Conservation (phyloP, 1,140 invertebrate genomes). For the Reticulitermes speratus region DNA sequence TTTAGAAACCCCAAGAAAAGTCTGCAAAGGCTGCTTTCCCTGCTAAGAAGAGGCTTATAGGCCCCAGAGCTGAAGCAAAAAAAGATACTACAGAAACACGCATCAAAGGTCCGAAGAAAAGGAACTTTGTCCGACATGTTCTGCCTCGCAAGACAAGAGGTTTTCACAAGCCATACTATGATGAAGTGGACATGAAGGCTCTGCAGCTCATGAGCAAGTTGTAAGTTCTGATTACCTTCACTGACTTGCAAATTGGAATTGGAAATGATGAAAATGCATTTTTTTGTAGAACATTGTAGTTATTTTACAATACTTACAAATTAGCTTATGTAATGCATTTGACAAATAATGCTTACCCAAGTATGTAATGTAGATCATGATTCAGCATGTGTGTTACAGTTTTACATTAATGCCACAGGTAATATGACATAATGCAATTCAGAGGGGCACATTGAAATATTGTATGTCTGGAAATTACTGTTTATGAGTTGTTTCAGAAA, state of each 20-base stretch:
- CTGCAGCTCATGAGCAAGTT: conserved; percentile 63
- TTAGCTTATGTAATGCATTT: too few relatives aligned
- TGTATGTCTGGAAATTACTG: too few relatives aligned
- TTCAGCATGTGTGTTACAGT: too few relatives aligned
- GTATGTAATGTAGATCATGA: too few relatives aligned
- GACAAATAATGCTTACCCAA: too few relatives aligned
- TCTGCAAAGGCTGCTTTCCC: neutral
- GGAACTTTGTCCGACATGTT: conserved; percentile 38
- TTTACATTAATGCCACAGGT: too few relatives aligned
- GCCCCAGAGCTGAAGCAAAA: neutral
- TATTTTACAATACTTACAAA: too few relatives aligned
- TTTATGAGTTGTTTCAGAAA: too few relatives aligned
- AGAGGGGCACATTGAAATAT: too few relatives aligned
- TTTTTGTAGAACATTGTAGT: too few relatives aligned
- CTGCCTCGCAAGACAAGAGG: conserved; percentile 40
- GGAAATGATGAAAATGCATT: too few relatives aligned
- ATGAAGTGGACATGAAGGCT: conserved; percentile 66
- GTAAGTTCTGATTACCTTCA: conserved; percentile 40
- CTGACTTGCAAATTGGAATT: neutral
- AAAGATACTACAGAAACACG: neutral
- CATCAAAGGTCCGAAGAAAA: conserved; percentile 4
- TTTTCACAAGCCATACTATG: conserved; percentile 51
- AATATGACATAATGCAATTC: too few relatives aligned
- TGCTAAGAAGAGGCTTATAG: neutral
- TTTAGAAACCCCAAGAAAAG: neutral